phyloP scores from a whole-genome alignment of 2,797 vertebrate genomes.

The Antennarius maculatus region DNA sequence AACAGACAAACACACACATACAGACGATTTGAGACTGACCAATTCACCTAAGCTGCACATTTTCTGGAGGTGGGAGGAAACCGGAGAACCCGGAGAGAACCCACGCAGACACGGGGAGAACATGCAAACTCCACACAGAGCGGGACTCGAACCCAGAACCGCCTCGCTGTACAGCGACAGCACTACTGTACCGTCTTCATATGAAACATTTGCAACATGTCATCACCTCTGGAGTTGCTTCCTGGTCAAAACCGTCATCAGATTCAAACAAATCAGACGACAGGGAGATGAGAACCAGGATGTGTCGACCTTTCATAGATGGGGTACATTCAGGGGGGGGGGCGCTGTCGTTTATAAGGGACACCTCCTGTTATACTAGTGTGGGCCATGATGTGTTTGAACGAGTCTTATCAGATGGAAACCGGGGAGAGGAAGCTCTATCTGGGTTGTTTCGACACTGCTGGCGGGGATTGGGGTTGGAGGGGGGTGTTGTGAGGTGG shows the following conservation, averaged over 20 bases:
- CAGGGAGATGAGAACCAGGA: conserved; percentile 59
- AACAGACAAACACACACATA: too few species aligned
- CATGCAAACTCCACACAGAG: too few species aligned
- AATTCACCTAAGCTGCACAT: too few species aligned
- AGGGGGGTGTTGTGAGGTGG: conserved; percentile 12
- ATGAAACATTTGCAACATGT: conserved; percentile 4
- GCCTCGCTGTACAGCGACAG: too few species aligned
- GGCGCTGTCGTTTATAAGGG: conserved; percentile 69
- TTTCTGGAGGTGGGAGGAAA: too few species aligned
- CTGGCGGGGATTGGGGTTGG: not conserved
- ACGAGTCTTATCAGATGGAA: conserved; percentile 70
- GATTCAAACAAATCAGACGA: conserved; percentile 58
- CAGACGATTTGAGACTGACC: too few species aligned
- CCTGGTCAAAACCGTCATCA: conserved; percentile 28
- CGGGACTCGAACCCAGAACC: too few species aligned
- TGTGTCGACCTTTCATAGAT: conserved; percentile 70
- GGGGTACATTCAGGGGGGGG: conserved; percentile 64
- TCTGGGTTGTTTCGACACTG: conserved; percentile 31
- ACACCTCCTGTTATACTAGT: conserved; percentile 72
- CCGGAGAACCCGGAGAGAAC: too few species aligned
- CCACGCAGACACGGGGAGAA: too few species aligned
- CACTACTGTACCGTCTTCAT: too few species aligned
- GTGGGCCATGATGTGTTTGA: conserved; percentile 64
- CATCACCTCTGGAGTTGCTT: conserved; percentile 25
- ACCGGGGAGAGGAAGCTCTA: conserved; percentile 50